A percentile compares a stretch with the other conserved stretches of the same genome.
phyloP scores from a whole-genome alignment of 2,888 invertebrate species.

The Brachylomia viminalis region DNA sequence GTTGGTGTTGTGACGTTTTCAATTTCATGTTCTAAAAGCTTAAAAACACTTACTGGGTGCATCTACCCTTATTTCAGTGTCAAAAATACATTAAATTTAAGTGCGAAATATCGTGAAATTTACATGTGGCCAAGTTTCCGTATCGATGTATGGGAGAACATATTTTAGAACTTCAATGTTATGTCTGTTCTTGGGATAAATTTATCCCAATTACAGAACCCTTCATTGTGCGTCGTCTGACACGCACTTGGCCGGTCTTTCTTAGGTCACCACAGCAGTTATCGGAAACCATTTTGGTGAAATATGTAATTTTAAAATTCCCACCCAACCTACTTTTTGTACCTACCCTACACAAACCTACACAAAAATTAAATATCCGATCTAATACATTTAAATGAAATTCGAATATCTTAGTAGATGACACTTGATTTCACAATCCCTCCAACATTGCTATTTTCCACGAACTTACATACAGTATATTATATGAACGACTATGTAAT shows the following conservation, averaged over 20 bases:
- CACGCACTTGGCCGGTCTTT: not conserved
- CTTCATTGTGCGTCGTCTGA: not conserved
- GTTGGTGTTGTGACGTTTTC: too few species aligned
- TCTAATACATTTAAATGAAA: slow-evolving; percentile 10
- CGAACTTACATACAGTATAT: not conserved
- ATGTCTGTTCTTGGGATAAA: not conserved
- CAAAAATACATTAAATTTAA: too few species aligned
- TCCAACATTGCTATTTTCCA: slow-evolving; percentile 3
- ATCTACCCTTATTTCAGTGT: too few species aligned
- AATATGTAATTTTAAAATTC: not conserved
- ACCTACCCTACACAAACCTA: not conserved
- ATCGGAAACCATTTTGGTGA: not conserved
- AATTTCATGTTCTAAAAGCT: too few species aligned
- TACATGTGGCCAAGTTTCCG: too few species aligned
- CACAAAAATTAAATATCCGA: not conserved
- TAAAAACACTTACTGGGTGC: too few species aligned
- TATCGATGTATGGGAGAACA: not conserved
- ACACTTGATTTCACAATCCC: not conserved
- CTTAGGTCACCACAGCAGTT: not conserved
- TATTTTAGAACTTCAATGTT: not conserved
- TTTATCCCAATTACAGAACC: not conserved
- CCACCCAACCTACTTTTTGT: not conserved
- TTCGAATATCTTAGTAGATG: not conserved
- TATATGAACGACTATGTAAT: slow-evolving; percentile 24
- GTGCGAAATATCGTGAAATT: too few species aligned